phyloP scores from a whole-genome alignment of 2,888 invertebrate genomes.

The Callinectes sapidus region DNA sequence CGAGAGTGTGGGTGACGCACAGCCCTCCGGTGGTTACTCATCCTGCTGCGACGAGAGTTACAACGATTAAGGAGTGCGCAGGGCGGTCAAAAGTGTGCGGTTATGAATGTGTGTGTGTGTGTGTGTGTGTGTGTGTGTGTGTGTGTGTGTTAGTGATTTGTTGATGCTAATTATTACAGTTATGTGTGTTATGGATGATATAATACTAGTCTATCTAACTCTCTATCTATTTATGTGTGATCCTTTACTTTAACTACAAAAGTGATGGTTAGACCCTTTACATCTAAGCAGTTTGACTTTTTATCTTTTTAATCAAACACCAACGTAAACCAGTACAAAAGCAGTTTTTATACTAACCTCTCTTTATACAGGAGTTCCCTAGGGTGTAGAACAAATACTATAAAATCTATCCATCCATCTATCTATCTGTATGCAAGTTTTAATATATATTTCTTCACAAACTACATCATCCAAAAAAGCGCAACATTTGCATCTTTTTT shows the following conservation, averaged over 20 bases:
- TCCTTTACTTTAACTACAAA: no score
- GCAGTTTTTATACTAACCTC: not conserved
- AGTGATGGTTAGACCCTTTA: no score
- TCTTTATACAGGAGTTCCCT: not conserved
- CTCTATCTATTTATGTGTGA: not conserved
- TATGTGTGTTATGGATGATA: not conserved
- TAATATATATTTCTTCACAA: no score
- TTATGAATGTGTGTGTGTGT: not conserved
- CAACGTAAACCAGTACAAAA: not conserved
- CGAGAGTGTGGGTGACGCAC: not conserved
- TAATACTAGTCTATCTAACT: not conserved
- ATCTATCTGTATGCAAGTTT: no score
- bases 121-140: conserved; percentile 1
- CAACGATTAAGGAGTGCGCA: not conserved
- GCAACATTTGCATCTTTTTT: no score
- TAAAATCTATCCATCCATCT: no score
- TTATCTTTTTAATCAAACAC: not conserved
- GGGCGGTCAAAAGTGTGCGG: not conserved
- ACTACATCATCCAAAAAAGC: no score
- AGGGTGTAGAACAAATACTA: not conserved
- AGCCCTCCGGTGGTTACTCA: not conserved
- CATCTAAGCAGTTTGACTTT: no score
- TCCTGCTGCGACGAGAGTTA: not conserved
- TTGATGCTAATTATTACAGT: not conserved
- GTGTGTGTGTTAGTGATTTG: not conserved